Percentiles rank a stretch among this genome's conserved stretches.
Conservation (phyloP, 2,113 vertebrate species). For the Phaethon lepturus region DNA sequence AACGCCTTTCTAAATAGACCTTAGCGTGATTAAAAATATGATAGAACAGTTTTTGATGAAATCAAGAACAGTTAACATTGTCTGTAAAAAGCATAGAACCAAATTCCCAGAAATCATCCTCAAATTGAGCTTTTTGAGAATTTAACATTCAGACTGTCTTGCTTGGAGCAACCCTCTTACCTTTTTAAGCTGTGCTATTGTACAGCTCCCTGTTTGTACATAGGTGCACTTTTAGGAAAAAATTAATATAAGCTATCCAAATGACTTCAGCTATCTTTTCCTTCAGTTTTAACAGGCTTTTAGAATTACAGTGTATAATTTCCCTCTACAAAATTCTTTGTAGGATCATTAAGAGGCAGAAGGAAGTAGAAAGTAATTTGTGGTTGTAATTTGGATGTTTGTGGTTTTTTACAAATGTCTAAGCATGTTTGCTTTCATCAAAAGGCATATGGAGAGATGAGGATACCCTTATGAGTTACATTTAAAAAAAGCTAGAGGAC, state of each 20-base stretch:
- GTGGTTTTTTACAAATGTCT: background rate
- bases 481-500: background rate
- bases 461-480: background rate
- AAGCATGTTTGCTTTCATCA: background rate
- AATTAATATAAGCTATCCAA: background rate
- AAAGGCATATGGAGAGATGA: background rate
- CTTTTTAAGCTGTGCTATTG: background rate
- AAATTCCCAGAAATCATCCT: background rate
- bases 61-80: background rate
- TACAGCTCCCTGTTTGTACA: background rate
- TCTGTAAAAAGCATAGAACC: background rate
- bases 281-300: background rate
- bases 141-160: background rate
- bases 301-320: background rate
- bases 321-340: background rate
- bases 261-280: accelerated
- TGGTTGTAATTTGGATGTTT: background rate
- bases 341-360: background rate
- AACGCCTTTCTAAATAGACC: background rate
- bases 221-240: background rate
- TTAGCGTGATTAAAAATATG: background rate
- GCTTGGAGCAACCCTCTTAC: background rate
- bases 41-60: background rate
- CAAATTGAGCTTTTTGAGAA: background rate
- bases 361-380: background rate